phyloP scores from a whole-genome alignment of 1,140 invertebrate genomes.

The Drosophila ficusphila region DNA sequence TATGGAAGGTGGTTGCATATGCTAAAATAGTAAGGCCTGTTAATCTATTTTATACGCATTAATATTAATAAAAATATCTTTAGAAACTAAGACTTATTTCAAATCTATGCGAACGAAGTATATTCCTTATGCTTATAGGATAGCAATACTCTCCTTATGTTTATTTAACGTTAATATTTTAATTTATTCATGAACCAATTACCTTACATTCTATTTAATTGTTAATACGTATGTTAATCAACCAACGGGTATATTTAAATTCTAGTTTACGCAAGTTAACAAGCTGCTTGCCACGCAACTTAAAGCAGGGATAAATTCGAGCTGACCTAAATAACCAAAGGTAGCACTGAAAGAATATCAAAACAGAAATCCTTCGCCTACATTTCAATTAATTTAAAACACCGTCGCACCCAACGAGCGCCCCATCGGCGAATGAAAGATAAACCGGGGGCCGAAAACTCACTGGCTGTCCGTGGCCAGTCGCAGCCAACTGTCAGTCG shows the following conservation, averaged over 20 bases:
- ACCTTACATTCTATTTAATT: no score
- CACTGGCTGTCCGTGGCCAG: slow-evolving; percentile 5
- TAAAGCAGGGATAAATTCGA: slow-evolving; percentile 12
- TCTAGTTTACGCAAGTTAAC: neutral
- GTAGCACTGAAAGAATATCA: neutral
- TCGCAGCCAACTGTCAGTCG: slow-evolving; percentile 26
- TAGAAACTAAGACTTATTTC: no score
- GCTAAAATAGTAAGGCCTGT: neutral
- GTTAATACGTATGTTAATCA: no score
- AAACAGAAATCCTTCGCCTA: slow-evolving; percentile 25
- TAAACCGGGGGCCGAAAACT: neutral
- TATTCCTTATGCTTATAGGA: no score
- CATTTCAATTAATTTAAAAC: slow-evolving; percentile 40
- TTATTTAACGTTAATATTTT: neutral
- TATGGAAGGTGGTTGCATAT: neutral
- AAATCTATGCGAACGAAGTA: no score
- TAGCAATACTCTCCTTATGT: slow-evolving; percentile 10
- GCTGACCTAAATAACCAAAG: slow-evolving; percentile 7
- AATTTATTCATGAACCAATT: no score
- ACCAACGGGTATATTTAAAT: neutral
- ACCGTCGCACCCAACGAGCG: slow-evolving; percentile 14
- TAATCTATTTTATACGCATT: neutral
- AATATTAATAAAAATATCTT: neutral
- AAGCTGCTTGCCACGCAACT: slow-evolving; percentile 9
- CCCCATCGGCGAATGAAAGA: slow-evolving; percentile 31